Evolutionary conservation across 2,797 vertebrate genomes (phyloP).

Genomic region (Centroberyx gerrardi): DNA sequence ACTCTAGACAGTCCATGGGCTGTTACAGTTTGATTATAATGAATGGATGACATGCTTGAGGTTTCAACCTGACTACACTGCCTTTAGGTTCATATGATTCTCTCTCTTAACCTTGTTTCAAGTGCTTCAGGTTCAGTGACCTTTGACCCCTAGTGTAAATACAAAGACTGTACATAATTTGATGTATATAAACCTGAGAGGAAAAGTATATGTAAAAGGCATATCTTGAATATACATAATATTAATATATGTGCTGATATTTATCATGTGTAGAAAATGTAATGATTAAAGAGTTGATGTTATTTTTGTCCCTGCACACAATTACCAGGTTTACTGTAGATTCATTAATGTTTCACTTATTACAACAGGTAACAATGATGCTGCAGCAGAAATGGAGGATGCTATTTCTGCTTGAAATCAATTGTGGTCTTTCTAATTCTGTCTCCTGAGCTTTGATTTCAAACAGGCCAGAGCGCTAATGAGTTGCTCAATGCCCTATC

Average conservation of each 20-base stretch:
- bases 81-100: constrained; percentile 76
- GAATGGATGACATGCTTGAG: constrained; percentile 60
- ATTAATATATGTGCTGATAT: constrained; percentile 88
- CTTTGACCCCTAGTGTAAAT: constrained; percentile 85
- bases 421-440: constrained; percentile 53
- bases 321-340: constrained; percentile 78
- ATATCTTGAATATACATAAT: constrained; percentile 84
- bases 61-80: constrained; percentile 68
- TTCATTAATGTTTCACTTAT: constrained; percentile 74
- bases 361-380: constrained; percentile 75
- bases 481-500: constrained; percentile 39
- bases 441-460: constrained; percentile 51
- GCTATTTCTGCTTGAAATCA: constrained; percentile 58
- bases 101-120: constrained; percentile 77
- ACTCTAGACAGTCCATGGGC: constrained; percentile 41
- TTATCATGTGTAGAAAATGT: constrained; percentile 86
- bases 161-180: constrained; percentile 84
- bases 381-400: constrained; percentile 72
- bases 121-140: constrained; percentile 85
- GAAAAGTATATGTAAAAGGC: constrained; percentile 85
- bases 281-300: constrained; percentile 80
- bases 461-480: constrained; percentile 38
- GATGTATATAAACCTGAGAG: constrained; percentile 87
- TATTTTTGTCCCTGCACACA: constrained; percentile 86
- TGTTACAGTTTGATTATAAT: constrained; percentile 56